phyloP scores from a whole-genome alignment of 2,888 invertebrate species.

The Toxonevra muliebris region DNA sequence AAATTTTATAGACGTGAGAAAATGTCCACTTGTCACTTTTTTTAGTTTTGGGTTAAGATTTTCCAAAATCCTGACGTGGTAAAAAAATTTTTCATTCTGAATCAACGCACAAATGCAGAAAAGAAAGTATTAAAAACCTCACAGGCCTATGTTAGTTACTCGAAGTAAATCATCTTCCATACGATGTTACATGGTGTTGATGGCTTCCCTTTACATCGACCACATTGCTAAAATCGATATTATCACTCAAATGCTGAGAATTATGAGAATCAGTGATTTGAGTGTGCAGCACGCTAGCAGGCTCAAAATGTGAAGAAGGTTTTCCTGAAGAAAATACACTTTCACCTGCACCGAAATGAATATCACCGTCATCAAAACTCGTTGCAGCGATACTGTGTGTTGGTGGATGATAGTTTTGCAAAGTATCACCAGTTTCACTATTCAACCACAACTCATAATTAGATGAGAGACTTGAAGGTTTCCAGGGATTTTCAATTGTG shows the following conservation, averaged over 20 bases:
- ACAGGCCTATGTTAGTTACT: background rate
- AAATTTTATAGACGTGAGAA: no score
- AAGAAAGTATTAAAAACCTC: background rate
- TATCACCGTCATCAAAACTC: slow-evolving; percentile 3
- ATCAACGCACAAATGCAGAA: no score
- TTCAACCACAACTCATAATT: slow-evolving; percentile 36
- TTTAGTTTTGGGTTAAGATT: no score
- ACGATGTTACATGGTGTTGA: slow-evolving; percentile 29
- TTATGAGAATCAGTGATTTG: slow-evolving; percentile 28
- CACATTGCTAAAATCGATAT: slow-evolving; percentile 43
- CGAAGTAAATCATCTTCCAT: slow-evolving; percentile 37
- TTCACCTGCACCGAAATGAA: slow-evolving; percentile 6
- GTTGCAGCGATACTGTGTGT: background rate
- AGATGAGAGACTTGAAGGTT: slow-evolving; percentile 21
- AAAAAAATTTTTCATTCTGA: no score
- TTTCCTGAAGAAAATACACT: background rate
- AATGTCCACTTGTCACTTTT: no score
- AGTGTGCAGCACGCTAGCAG: slow-evolving; percentile 36
- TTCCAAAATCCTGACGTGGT: no score
- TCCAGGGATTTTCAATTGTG: slow-evolving; percentile 27
- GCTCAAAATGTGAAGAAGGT: background rate
- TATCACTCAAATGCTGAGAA: slow-evolving; percentile 34
- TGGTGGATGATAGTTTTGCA: slow-evolving; percentile 10
- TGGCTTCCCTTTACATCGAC: slow-evolving; percentile 30
- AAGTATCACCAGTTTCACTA: slow-evolving; percentile 3